Evolutionary conservation across 1,140 invertebrate genomes (phyloP).

Genomic region (Adoxophyes honmai): DNA sequence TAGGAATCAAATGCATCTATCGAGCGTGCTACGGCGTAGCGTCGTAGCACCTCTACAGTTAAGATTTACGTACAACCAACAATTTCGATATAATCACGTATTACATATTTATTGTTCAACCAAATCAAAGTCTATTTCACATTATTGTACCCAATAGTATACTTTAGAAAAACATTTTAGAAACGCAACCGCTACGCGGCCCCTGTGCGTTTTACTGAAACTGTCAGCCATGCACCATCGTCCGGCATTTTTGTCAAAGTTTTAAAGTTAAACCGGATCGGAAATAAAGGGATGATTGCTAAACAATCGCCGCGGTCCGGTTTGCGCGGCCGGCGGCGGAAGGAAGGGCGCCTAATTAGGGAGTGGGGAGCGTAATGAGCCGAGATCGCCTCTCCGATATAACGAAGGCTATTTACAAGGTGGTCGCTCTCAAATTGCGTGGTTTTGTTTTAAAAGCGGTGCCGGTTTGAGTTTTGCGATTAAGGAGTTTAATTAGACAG

Average conservation of each 20-base stretch:
- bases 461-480: slow-evolving; percentile 76
- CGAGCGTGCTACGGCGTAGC: too few relatives aligned
- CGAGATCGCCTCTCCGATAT: slow-evolving; percentile 72
- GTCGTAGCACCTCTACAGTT: too few relatives aligned
- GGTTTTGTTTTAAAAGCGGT: slow-evolving; percentile 75
- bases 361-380: slow-evolving; percentile 70
- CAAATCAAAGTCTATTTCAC: too few relatives aligned
- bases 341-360: slow-evolving; percentile 71
- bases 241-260: too few relatives aligned
- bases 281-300: slow-evolving; percentile 73
- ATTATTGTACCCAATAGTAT: too few relatives aligned
- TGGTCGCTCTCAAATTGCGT: slow-evolving; percentile 71
- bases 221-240: too few relatives aligned
- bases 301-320: slow-evolving; percentile 57
- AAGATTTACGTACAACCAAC: slow-evolving; percentile 30
- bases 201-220: too few relatives aligned
- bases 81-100: slow-evolving; percentile 60
- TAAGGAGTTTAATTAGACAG: slow-evolving; percentile 76
- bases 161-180: too few relatives aligned
- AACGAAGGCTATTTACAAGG: slow-evolving; percentile 73
- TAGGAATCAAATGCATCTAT: too few relatives aligned
- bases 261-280: slow-evolving; percentile 37
- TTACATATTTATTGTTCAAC: too few relatives aligned
- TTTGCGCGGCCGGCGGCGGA: slow-evolving; percentile 33
- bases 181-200: too few relatives aligned